Conservation (phyloP, 2,888 invertebrate species). For the Onthophagus sagittarius region DNA sequence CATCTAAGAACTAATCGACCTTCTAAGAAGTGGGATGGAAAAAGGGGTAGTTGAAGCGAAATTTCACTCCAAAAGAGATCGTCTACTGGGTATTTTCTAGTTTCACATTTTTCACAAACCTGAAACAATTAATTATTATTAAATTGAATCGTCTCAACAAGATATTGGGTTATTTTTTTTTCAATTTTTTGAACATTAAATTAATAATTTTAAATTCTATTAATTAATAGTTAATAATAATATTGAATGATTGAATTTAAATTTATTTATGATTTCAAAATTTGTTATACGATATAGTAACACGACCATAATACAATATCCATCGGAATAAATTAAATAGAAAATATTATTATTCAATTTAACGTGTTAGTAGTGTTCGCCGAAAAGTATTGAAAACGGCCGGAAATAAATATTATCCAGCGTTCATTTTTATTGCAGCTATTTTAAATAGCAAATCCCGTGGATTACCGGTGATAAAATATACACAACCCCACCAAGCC, state of each 20-base stretch:
- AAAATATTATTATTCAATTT: not conserved
- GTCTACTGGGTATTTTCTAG: constrained; percentile 42
- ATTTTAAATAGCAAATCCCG: not conserved
- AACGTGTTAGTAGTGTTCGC: not conserved
- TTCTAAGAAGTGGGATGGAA: constrained; percentile 55
- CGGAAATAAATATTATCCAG: not conserved
- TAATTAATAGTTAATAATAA: no score
- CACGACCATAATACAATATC: not conserved
- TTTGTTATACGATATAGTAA: no score
- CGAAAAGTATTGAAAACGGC: not conserved
- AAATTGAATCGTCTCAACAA: no score
- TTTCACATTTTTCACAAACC: constrained; percentile 43
- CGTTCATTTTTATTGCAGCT: not conserved
- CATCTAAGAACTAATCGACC: constrained; percentile 69
- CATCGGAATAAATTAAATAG: not conserved
- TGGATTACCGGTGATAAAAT: not conserved
- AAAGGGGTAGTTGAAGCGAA: constrained; percentile 55
- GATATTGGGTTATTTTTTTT: no score
- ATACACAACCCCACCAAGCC: not conserved
- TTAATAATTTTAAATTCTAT: no score
- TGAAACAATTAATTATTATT: constrained; percentile 22
- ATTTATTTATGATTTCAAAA: no score
- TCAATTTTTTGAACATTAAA: no score
- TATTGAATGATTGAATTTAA: no score
- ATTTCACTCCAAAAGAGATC: constrained; percentile 57